phyloP scores from a whole-genome alignment of 2,888 invertebrate species.

The Eulithis prunata region DNA sequence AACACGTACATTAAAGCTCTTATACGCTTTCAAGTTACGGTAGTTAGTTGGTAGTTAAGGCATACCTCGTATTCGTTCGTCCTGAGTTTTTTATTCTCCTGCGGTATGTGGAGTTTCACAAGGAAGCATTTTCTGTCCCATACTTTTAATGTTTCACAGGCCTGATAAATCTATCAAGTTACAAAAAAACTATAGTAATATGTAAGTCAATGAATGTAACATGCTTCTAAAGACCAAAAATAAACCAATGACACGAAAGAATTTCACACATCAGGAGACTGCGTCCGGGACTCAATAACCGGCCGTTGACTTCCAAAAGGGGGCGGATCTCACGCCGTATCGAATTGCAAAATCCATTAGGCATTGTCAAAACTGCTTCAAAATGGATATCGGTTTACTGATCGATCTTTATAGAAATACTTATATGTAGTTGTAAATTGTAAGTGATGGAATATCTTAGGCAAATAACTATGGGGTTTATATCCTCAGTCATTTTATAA shows the following conservation, averaged over 20 bases:
- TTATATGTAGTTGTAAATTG: not conserved
- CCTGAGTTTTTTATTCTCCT: not conserved
- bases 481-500: too few relatives aligned
- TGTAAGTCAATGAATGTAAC: too few relatives aligned
- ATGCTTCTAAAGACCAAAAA: not conserved
- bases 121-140: not conserved
- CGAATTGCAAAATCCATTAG: constrained; percentile 49
- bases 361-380: constrained; percentile 42
- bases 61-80: not conserved
- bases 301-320: constrained; percentile 12
- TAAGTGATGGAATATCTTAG: not conserved
- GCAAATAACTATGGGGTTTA: too few relatives aligned
- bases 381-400: constrained; percentile 43
- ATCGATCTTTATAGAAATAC: constrained; percentile 30
- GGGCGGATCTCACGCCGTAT: constrained; percentile 31
- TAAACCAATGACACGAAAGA: not conserved
- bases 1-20: not conserved
- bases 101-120: not conserved
- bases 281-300: not conserved
- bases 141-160: not conserved
- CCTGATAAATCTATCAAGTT: too few relatives aligned
- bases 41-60: not conserved
- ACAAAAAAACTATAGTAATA: too few relatives aligned
- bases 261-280: not conserved
- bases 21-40: not conserved